These are phyloP conservation scores for Leptinotarsa undecemlineata DNA, from an alignment of 1,140 invertebrate species.

Conservation along the genomic window DNA sequence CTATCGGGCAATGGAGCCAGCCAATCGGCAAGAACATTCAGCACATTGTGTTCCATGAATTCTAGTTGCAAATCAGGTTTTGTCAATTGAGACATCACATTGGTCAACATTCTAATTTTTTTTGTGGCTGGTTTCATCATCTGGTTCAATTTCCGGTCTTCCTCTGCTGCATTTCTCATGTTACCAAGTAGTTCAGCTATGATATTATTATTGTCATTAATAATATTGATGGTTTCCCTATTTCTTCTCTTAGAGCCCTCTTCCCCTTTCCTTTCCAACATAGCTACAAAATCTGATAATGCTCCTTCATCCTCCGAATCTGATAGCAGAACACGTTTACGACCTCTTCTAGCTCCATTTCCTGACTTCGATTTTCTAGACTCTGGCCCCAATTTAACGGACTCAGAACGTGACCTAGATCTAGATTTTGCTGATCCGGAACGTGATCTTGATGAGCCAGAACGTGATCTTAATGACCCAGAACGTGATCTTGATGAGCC, in stretches of 20 bases:
- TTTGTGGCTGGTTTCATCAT: slow-evolving; percentile 82
- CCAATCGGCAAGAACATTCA: slow-evolving; percentile 95
- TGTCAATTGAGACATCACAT: slow-evolving; percentile 88
- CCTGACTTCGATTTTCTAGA: slow-evolving; percentile 34
- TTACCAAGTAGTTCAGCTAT: slow-evolving; percentile 87
- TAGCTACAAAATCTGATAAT: slow-evolving; percentile 90
- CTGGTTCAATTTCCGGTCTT: slow-evolving; percentile 86
- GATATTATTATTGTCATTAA: slow-evolving; percentile 97
- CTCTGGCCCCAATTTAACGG: slow-evolving; percentile 41
- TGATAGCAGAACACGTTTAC: slow-evolving; percentile 57
- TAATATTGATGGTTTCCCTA: slow-evolving; percentile 89
- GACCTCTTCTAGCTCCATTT: slow-evolving; percentile 43
- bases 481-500: slow-evolving; percentile 53
- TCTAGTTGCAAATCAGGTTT: slow-evolving; percentile 94
- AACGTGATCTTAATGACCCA: slow-evolving; percentile 40
- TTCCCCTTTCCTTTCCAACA: slow-evolving; percentile 81
- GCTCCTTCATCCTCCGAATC: slow-evolving; percentile 65
- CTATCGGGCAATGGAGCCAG: slow-evolving; percentile 96
- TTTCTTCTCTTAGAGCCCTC: slow-evolving; percentile 78
- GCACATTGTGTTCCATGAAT: slow-evolving; percentile 93
- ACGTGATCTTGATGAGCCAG: slow-evolving; percentile 45
- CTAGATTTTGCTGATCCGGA: slow-evolving; percentile 44
- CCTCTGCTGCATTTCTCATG: slow-evolving; percentile 88
- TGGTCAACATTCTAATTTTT: slow-evolving; percentile 87
- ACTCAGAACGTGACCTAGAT: slow-evolving; percentile 53